phyloP scores from a whole-genome alignment of 2,113 vertebrate genomes.

The human (Homo sapiens) region DNA sequence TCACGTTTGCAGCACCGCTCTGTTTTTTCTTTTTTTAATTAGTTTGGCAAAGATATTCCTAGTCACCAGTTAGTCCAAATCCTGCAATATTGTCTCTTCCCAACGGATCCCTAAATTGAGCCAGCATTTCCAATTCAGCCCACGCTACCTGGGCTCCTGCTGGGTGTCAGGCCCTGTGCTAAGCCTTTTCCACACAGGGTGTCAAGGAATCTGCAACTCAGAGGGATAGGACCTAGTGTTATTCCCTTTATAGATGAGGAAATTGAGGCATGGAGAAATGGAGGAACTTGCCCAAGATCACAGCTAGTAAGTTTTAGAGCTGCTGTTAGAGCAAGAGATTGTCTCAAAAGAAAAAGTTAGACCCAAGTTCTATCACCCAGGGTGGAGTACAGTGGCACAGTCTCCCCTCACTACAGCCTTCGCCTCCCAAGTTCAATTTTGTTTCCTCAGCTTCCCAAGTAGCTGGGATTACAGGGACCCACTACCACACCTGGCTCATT shows the following conservation, averaged over 20 bases:
- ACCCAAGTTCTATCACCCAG: too few relatives aligned
- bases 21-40: neutral
- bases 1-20: neutral
- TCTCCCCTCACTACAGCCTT: too few relatives aligned
- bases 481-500: too few relatives aligned
- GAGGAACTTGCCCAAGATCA: neutral
- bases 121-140: neutral
- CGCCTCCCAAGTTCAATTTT: too few relatives aligned
- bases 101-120: neutral
- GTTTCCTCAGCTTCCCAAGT: too few relatives aligned
- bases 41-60: neutral
- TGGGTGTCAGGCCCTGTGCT: rapidly evolving
- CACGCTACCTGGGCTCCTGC: rapidly evolving
- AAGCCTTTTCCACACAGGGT: rapidly evolving
- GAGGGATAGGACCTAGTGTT: neutral
- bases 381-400: too few relatives aligned
- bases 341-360: too few relatives aligned
- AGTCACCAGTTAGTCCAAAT: neutral
- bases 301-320: neutral
- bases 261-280: neutral
- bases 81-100: neutral
- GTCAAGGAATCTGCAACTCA: neutral
- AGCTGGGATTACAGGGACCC: too few relatives aligned
- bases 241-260: neutral
- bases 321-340: neutral